Evolutionary conservation across 1,140 invertebrate species (phyloP), one percentile per base, ranked within the genome.

Genomic region (Trialeurodes vaporariorum): DNA sequence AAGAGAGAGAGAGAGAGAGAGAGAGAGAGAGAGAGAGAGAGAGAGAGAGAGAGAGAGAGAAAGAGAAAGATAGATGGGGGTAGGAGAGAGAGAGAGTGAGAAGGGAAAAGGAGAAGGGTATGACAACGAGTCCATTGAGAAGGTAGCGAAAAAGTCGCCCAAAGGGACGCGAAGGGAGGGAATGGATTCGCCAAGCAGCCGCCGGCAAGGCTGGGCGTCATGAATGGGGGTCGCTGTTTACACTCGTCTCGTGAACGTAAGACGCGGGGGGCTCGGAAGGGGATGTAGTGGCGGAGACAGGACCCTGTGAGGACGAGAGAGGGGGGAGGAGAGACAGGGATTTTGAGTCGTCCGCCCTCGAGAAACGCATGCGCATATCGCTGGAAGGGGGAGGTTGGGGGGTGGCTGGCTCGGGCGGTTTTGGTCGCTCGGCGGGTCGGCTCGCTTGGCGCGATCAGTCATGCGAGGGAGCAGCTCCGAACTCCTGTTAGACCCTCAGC

Each of bases 401-500:
- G 76, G 77, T 76, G 76, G 61, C 60, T 64, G 25, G 22, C 27
- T 24, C 25, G 72, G 49, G 70, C 68, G 34, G 68, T 67, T 67
- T 69, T 67, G 24, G 72, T 66, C 24, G 67, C 66, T 21, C 66
- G 61, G 68, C 78, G 79, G 75, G 77, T 72, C 69, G 73, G 72
- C 61, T 65, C 75, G 64, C 75, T 75, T n/a, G 69, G 75, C 70
- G 73, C 71, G 66, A 73, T 76, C 34, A 72, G 79, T 60, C 74
- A 91, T 91, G 89, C 84, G 86, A 78, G 88, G 88, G 80, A 88
- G 87, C 81, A 91, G 89, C 81, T 90, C 88, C 73, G 89, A 91
- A 82, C 85, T 90, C 77, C 83, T 91, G 82, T 86, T 91, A 77
- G 88, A 87, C 78, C 83, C 83, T 75, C 84, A 86, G 80, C 82